Evolutionary conservation across 1,140 invertebrate genomes (phyloP).

Genomic region (Drosophila neocordata): DNA sequence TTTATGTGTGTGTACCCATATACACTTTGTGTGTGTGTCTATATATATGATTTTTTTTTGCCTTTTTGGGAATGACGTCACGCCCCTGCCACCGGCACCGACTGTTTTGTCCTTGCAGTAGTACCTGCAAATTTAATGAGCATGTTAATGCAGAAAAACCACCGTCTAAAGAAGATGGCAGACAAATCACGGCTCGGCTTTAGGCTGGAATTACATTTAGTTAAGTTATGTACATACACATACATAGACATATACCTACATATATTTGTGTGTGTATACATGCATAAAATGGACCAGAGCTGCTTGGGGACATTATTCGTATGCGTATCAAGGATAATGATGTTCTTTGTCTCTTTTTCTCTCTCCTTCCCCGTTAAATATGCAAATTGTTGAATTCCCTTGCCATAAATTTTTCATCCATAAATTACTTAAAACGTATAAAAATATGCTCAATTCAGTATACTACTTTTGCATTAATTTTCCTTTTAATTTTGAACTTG

Average conservation of each 20-base stretch:
- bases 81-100: constrained; percentile 49
- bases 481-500: background rate
- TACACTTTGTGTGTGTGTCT: background rate
- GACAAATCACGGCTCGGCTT: background rate
- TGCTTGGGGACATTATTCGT: background rate
- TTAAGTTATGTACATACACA: background rate
- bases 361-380: background rate
- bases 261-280: background rate
- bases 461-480: background rate
- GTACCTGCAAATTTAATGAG: constrained; percentile 34
- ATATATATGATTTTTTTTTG: background rate
- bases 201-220: constrained; percentile 10
- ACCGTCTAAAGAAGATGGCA: background rate
- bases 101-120: constrained; percentile 8
- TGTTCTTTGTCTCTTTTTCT: background rate
- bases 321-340: constrained; percentile 14
- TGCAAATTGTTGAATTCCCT: constrained; percentile 34
- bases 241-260: background rate
- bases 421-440: constrained; percentile 11
- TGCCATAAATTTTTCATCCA: constrained; percentile 9
- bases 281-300: constrained; percentile 1
- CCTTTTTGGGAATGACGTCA: constrained; percentile 54
- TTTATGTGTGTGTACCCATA: constrained; percentile 19
- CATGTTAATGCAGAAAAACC: constrained; percentile 8
- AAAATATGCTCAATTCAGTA: background rate